These are phyloP conservation scores for Drosophila tani DNA, from an alignment of 1,140 invertebrate genomes.

Conservation along the genomic window DNA sequence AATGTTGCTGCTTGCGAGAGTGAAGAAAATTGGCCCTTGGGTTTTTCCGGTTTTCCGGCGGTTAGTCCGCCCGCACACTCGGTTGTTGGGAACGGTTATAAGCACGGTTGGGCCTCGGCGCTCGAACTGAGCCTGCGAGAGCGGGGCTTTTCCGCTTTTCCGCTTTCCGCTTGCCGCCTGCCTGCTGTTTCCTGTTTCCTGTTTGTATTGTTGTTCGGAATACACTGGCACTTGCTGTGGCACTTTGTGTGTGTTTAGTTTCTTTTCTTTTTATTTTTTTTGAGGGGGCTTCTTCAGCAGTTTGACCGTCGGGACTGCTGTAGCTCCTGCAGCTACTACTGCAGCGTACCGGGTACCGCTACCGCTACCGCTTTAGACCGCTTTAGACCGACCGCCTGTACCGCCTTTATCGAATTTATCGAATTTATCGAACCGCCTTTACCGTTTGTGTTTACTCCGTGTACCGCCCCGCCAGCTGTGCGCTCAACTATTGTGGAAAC, in stretches of 20 bases:
- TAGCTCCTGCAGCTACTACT: not conserved
- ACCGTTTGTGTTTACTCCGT: conserved; percentile 3
- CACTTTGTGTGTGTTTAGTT: not conserved
- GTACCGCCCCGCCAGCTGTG: conserved; percentile 25
- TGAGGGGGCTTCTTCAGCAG: too few species aligned
- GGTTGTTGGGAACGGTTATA: conserved; percentile 1
- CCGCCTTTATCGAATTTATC: not conserved
- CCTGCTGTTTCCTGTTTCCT: not conserved
- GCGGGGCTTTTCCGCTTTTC: conserved; percentile 28
- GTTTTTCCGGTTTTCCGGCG: conserved; percentile 20
- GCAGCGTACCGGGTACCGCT: not conserved
- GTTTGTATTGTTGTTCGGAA: not conserved
- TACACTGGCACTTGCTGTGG: not conserved
- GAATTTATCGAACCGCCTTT: conserved; percentile 2
- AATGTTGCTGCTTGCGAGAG: conserved; percentile 30
- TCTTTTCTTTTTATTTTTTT: not conserved
- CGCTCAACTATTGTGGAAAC: conserved; percentile 76
- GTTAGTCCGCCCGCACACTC: conserved; percentile 16
- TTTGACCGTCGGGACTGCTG: too few species aligned
- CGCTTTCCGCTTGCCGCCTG: conserved; percentile 16
- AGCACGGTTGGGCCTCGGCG: conserved; percentile 32
- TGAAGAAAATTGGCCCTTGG: not conserved
- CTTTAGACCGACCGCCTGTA: not conserved
- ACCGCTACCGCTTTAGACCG: not conserved
- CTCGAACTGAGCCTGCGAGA: conserved; percentile 15